Conservation (phyloP, 2,888 invertebrate species). For the Orthosia cruda region DNA sequence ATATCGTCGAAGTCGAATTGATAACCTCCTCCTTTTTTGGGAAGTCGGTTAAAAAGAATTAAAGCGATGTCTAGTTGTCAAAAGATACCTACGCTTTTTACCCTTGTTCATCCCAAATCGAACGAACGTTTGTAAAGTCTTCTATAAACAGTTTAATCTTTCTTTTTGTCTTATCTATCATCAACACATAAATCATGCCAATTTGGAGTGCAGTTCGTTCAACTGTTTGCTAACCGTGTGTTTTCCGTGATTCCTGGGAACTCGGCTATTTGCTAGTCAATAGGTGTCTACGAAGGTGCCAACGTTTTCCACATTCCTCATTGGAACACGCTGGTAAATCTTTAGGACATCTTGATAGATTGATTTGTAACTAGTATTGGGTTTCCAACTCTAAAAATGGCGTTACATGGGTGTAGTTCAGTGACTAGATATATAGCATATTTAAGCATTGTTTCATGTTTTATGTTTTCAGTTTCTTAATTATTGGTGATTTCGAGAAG, state of each 20-base stretch:
- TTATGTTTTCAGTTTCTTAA: background rate
- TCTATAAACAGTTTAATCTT: too few relatives aligned
- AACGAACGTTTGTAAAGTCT: background rate
- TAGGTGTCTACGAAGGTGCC: constrained; percentile 35
- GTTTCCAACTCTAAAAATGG: background rate
- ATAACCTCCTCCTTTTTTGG: too few relatives aligned
- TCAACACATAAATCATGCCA: constrained; percentile 2
- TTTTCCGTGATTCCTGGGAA: constrained; percentile 60
- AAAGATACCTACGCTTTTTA: background rate
- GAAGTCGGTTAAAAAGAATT: too few relatives aligned
- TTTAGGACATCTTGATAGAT: constrained; percentile 31
- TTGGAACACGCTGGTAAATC: constrained; percentile 32
- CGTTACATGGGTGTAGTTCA: background rate
- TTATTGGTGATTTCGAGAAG: background rate
- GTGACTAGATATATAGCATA: background rate
- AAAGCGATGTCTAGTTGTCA: background rate
- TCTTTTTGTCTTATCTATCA: background rate
- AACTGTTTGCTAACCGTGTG: constrained; percentile 41
- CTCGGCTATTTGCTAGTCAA: constrained; percentile 57
- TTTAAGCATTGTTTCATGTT: background rate
- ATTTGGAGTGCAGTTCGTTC: constrained; percentile 49
- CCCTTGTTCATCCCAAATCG: background rate
- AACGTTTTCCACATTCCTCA: constrained; percentile 49
- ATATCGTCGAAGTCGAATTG: too few relatives aligned
- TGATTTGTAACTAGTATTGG: constrained; percentile 43